Percentiles rank a stretch among this genome's conserved stretches.
phyloP scores from a whole-genome alignment of 2,113 vertebrate genomes.

The Myocastor coypus region DNA sequence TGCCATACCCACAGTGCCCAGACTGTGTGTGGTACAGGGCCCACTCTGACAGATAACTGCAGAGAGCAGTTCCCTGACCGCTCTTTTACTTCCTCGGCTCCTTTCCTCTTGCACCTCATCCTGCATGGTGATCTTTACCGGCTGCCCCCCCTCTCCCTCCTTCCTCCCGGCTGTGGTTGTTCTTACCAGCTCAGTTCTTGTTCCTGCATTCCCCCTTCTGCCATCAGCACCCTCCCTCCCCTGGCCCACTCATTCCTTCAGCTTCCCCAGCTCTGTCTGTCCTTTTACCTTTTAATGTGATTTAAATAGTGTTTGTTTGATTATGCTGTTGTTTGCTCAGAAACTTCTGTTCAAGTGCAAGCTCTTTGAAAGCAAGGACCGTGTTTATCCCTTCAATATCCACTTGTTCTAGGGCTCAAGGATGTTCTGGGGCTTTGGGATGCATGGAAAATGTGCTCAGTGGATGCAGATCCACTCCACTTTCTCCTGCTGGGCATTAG shows the following conservation, averaged over 20 bases:
- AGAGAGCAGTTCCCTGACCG: accelerated
- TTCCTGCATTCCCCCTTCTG: not conserved
- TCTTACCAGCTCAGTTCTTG: not conserved
- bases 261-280: not conserved
- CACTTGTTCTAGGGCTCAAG: not conserved
- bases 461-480: not conserved
- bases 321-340: not conserved
- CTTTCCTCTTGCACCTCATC: not conserved
- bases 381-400: not conserved
- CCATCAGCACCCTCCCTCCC: not conserved
- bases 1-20: not conserved
- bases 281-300: not conserved
- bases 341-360: not conserved
- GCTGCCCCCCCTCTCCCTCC: not conserved
- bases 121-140: not conserved
- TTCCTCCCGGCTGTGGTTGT: not conserved
- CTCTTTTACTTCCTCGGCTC: not conserved
- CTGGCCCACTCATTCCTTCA: not conserved
- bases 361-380: not conserved
- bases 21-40: not conserved
- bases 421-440: not conserved
- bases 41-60: not conserved
- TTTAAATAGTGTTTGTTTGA: not conserved
- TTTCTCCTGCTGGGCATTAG: not conserved
- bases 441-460: not conserved